Evolutionary conservation across 2,113 vertebrate species (phyloP).

Genomic region (Corythoichthys intestinalis): DNA sequence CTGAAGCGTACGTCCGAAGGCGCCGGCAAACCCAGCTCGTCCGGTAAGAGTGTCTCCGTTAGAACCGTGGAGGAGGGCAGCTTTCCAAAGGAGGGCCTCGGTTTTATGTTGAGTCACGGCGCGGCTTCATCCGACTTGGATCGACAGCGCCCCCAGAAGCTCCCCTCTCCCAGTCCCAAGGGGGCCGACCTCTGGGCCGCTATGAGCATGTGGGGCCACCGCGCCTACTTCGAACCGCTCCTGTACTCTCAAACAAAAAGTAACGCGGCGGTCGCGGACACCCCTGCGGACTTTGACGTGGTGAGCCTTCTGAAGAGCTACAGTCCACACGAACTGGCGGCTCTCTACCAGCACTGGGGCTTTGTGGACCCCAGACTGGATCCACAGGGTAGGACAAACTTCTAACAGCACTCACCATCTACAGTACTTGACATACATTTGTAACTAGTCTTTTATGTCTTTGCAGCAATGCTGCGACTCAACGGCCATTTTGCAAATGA

Average conservation of each 20-base stretch:
- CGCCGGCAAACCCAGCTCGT: conserved; percentile 39
- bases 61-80: conserved; percentile 68
- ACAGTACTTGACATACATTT: background rate
- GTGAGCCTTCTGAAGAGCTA: conserved; percentile 87
- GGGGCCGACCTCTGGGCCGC: conserved; percentile 63
- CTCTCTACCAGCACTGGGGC: conserved; percentile 89
- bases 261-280: conserved; percentile 66
- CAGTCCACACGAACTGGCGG: conserved; percentile 86
- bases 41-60: conserved; percentile 26
- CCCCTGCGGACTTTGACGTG: conserved; percentile 81
- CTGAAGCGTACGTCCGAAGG: conserved; percentile 29
- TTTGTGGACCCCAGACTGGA: conserved; percentile 79
- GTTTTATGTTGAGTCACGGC: conserved; percentile 76
- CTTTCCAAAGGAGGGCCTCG: conserved; percentile 63
- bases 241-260: conserved; percentile 68
- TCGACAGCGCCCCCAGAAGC: conserved; percentile 43
- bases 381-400: conserved; percentile 78
- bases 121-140: conserved; percentile 40
- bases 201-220: conserved; percentile 63
- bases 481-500: conserved; percentile 84
- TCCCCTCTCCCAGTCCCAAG: conserved; percentile 43
- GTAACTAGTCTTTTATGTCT: conserved; percentile 2
- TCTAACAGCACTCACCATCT: background rate
- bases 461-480: conserved; percentile 84
- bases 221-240: conserved; percentile 59